Conservation (phyloP, 2,888 invertebrate species). For the Parnassius glacialis region DNA sequence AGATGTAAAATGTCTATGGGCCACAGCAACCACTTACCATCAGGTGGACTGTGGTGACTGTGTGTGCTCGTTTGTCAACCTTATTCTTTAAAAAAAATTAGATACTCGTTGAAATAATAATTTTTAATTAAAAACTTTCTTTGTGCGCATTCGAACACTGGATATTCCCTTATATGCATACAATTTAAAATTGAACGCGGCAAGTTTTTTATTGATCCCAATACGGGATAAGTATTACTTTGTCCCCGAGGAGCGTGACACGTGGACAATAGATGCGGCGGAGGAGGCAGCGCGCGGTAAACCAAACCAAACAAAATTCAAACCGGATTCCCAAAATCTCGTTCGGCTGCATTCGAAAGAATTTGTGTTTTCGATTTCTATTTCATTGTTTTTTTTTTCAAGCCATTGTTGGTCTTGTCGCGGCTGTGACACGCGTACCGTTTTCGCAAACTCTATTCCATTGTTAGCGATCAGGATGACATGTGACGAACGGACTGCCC, state of each 20-base stretch:
- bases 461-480: slow-evolving; percentile 69
- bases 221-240: slow-evolving; percentile 28
- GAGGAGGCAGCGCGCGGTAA: slow-evolving; percentile 48
- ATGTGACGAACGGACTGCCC: slow-evolving; percentile 59
- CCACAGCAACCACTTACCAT: too few relatives aligned
- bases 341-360: slow-evolving; percentile 72
- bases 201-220: slow-evolving; percentile 36
- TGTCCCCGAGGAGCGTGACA: slow-evolving; percentile 36
- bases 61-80: too few relatives aligned
- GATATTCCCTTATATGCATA: slow-evolving; percentile 7
- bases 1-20: too few relatives aligned
- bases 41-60: too few relatives aligned
- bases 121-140: background rate
- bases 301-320: slow-evolving; percentile 65
- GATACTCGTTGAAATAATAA: too few relatives aligned
- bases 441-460: slow-evolving; percentile 76
- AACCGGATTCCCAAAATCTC: slow-evolving; percentile 80
- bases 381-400: slow-evolving; percentile 73
- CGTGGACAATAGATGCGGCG: slow-evolving; percentile 51
- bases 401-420: slow-evolving; percentile 68
- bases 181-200: slow-evolving; percentile 21
- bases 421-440: slow-evolving; percentile 72
- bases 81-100: too few relatives aligned
- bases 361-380: slow-evolving; percentile 79
- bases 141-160: background rate